Percentiles rank a stretch among this genome's conserved stretches.
phyloP scores from a whole-genome alignment of 2,888 invertebrate species.

The Noctuana brunneofusca region DNA sequence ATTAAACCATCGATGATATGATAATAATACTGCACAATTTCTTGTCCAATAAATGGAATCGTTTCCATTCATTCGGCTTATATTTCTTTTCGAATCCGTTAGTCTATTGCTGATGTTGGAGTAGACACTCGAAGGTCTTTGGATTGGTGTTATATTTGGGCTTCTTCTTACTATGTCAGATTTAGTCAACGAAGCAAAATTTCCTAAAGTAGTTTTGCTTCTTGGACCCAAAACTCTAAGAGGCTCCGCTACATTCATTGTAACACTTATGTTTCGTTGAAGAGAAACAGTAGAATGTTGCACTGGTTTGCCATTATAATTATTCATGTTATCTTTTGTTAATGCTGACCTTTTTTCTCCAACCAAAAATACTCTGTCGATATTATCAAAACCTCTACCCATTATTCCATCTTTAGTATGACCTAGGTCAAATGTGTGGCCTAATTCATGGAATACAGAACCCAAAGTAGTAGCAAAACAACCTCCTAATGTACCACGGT shows the following conservation, averaged over 20 bases:
- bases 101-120: conserved; percentile 74
- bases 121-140: conserved; percentile 77
- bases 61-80: conserved; percentile 68
- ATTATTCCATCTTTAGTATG: conserved; percentile 96
- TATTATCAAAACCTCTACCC: conserved; percentile 94
- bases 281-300: conserved; percentile 85
- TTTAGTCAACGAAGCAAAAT: conserved; percentile 77
- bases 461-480: conserved; percentile 96
- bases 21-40: conserved; percentile 85
- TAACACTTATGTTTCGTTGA: conserved; percentile 84
- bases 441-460: conserved; percentile 95
- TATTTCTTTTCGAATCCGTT: conserved; percentile 72
- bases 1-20: conserved; percentile 85
- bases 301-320: conserved; percentile 82
- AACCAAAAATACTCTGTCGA: conserved; percentile 89
- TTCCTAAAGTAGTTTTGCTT: conserved; percentile 79
- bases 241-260: conserved; percentile 84
- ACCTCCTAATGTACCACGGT: conserved; percentile 92
- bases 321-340: conserved; percentile 81
- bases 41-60: conserved; percentile 84
- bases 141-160: conserved; percentile 79
- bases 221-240: conserved; percentile 75
- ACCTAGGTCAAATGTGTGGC: conserved; percentile 96
- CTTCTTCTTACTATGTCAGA: conserved; percentile 73
- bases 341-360: conserved; percentile 76